Conservation (phyloP, 1,140 invertebrate species). For the Lordiphosa mommai region DNA sequence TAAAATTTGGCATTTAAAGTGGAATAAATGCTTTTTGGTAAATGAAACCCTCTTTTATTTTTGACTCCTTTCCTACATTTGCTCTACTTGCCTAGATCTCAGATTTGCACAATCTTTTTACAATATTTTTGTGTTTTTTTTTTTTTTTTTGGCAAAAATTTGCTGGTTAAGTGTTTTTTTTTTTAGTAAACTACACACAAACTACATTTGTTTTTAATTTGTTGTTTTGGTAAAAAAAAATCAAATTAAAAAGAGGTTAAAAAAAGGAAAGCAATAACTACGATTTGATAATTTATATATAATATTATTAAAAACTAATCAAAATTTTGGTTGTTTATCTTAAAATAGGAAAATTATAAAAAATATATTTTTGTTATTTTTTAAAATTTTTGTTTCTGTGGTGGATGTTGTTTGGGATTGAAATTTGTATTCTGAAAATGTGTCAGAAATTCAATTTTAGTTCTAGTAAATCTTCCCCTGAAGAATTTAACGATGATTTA, state of each 20-base stretch:
- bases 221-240: conserved; percentile 1
- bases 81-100: conserved; percentile 11
- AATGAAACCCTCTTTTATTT: conserved; percentile 36
- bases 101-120: neutral
- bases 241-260: neutral
- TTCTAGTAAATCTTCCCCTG: too few species aligned
- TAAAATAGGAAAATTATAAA: conserved; percentile 3
- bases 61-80: neutral
- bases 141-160: conserved; percentile 1
- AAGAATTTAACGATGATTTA: too few species aligned
- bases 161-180: too few species aligned
- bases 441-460: too few species aligned
- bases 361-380: neutral
- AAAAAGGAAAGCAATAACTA: conserved; percentile 38
- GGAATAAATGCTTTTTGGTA: conserved; percentile 67
- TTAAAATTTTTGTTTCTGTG: neutral
- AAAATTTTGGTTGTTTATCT: conserved; percentile 8
- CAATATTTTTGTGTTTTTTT: neutral
- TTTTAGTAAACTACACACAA: conserved; percentile 34
- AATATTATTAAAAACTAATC: conserved; percentile 20
- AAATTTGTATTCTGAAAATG: too few species aligned
- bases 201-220: conserved; percentile 30
- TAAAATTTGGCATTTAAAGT: conserved; percentile 64
- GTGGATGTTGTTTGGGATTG: neutral
- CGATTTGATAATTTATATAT: conserved; percentile 29